Evolutionary conservation across 2,113 vertebrate genomes (phyloP).

Genomic region (Chelonoidis abingdonii): DNA sequence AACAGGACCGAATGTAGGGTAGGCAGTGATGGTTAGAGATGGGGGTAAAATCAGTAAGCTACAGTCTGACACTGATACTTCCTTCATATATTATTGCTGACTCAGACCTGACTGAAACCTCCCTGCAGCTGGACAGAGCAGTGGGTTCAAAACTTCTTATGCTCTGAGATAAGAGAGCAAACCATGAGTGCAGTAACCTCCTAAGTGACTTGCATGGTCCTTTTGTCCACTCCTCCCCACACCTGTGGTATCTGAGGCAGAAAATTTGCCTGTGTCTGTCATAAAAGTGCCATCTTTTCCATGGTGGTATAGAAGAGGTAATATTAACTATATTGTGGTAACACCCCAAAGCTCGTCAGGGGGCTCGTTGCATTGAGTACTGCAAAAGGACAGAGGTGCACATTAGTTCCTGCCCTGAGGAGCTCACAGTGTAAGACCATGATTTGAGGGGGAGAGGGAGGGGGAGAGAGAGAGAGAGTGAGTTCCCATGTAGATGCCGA

Average conservation of each 20-base stretch:
- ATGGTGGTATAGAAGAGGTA: not conserved
- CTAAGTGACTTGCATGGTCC: not conserved
- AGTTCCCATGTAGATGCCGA: not conserved
- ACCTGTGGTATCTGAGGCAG: not conserved
- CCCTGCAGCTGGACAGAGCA: not conserved
- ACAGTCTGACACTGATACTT: not conserved
- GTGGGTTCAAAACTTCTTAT: not conserved
- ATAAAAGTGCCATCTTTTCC: not conserved
- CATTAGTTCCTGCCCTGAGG: not conserved
- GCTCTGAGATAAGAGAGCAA: not conserved
- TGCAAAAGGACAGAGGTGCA: not conserved
- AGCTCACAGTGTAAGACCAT: not conserved
- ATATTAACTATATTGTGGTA: not conserved
- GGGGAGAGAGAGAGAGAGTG: no score
- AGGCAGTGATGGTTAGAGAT: not conserved
- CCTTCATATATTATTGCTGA: not conserved
- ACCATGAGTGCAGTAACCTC: not conserved
- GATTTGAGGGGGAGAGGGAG: no score
- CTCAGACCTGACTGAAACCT: not conserved
- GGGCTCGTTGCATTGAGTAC: not conserved
- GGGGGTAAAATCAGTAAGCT: not conserved
- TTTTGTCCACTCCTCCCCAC: not conserved
- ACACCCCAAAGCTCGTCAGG: not conserved
- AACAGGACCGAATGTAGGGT: not conserved
- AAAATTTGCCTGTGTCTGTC: not conserved